These are phyloP conservation scores for Anguilla anguilla DNA, from an alignment of 2,797 vertebrate genomes.

Conservation along the genomic window DNA sequence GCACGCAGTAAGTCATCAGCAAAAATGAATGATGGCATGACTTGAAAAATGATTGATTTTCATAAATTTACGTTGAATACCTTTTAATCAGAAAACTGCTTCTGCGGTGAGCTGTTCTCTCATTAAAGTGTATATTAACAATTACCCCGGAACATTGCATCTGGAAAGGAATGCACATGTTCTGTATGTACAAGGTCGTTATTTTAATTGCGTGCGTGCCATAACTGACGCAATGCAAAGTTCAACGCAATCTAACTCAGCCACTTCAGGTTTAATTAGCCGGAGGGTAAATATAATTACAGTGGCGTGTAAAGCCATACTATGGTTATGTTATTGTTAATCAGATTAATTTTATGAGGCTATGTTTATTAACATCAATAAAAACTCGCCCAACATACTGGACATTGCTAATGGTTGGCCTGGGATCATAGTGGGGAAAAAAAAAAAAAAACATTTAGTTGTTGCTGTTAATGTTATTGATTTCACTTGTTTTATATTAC, in stretches of 20 bases:
- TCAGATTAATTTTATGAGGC: constrained; percentile 36
- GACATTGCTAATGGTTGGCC: background rate
- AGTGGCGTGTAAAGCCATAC: constrained; percentile 12
- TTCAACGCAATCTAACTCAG: constrained; percentile 40
- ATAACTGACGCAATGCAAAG: constrained; percentile 45
- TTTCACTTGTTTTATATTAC: background rate
- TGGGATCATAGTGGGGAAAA: background rate
- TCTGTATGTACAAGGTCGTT: constrained; percentile 36
- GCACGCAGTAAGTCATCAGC: too few species aligned
- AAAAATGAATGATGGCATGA: background rate
- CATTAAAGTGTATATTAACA: constrained; percentile 31
- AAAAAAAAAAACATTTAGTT: background rate
- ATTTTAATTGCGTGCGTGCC: constrained; percentile 29
- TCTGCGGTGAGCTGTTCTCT: constrained; percentile 19
- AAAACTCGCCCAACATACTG: constrained; percentile 5
- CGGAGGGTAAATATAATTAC: constrained; percentile 39
- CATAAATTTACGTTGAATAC: background rate
- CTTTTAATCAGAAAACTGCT: background rate
- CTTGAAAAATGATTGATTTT: constrained; percentile 6
- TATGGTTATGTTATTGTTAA: constrained; percentile 43
- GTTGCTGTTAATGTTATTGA: background rate
- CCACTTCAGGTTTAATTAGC: constrained; percentile 42
- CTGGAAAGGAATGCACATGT: constrained; percentile 6
- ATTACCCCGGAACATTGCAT: constrained; percentile 12
- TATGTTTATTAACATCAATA: constrained; percentile 8